A percentile compares a stretch with the other conserved stretches of the same genome.
phyloP scores from a whole-genome alignment of 2,797 vertebrate genomes.

The Gorsachius magnificus region DNA sequence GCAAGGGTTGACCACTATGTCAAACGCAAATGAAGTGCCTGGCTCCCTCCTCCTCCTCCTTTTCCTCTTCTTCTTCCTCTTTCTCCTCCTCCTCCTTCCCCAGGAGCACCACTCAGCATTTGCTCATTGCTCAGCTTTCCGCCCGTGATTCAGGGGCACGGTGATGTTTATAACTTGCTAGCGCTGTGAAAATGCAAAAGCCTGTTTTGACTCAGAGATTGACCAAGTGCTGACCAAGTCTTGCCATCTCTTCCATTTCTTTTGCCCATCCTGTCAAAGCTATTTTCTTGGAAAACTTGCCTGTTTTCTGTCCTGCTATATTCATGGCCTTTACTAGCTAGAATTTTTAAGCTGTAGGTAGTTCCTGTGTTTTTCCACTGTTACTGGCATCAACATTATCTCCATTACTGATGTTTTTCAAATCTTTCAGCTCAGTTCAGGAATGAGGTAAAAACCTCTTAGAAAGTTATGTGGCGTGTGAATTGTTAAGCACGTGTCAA shows the following conservation, averaged over 20 bases:
- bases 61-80: no score
- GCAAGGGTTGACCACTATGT: neutral
- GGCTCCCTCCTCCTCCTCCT: no score
- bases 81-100: neutral
- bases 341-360: neutral
- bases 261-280: neutral
- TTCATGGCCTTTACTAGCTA: neutral
- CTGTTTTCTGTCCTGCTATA: neutral
- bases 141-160: rapidly evolving
- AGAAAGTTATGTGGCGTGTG: neutral
- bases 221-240: neutral
- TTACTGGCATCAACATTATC: neutral
- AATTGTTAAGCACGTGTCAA: neutral
- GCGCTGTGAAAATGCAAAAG: neutral
- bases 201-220: neutral
- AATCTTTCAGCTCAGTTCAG: neutral
- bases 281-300: neutral
- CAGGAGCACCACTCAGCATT: neutral
- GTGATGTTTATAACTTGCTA: neutral
- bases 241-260: neutral
- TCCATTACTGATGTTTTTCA: neutral
- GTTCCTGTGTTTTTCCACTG: neutral
- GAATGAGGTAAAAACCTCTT: neutral
- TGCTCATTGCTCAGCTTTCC: rapidly evolving
- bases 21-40: rapidly evolving